phyloP scores from a whole-genome alignment of 2,113 vertebrate genomes.

The Cavia aperea region DNA sequence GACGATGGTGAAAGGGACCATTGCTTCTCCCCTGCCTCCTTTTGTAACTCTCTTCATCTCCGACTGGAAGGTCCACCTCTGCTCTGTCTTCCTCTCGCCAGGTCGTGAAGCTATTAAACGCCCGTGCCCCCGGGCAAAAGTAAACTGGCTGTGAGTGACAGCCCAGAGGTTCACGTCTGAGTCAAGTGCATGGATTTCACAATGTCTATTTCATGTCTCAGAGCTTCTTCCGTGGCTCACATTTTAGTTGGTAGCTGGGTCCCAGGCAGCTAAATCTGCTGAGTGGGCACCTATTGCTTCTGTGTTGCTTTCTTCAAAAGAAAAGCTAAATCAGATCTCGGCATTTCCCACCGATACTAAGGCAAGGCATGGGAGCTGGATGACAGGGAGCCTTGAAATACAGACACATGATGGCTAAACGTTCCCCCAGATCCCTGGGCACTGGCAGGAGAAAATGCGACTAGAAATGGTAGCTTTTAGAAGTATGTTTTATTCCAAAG shows the following conservation, averaged over 20 bases:
- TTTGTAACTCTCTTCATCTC: not conserved
- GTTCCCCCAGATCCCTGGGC: not conserved
- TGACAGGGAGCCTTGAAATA: not conserved
- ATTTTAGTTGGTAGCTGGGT: conserved; percentile 3
- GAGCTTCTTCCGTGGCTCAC: not conserved
- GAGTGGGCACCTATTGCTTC: not conserved
- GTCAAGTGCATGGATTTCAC: not conserved
- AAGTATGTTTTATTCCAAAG: conserved; percentile 39
- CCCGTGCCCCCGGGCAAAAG: not conserved
- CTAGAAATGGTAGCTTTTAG: conserved; percentile 19
- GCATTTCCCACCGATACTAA: not conserved
- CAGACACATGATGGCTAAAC: not conserved
- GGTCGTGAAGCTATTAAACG: not conserved
- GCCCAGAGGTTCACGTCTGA: not conserved
- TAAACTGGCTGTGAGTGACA: not conserved
- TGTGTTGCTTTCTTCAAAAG: not conserved
- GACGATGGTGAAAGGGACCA: not conserved
- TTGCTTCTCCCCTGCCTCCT: not conserved
- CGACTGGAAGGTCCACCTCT: not conserved
- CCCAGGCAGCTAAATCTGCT: not conserved
- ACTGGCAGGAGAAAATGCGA: not conserved
- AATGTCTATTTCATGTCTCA: not conserved
- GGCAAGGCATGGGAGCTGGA: not conserved
- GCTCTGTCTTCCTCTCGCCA: not conserved
- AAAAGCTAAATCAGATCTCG: conserved; percentile 9